A percentile compares a stretch with the other conserved stretches of the same genome.
Evolutionary conservation across 1,140 invertebrate genomes (phyloP).

Genomic region (Panulirus ornatus): DNA sequence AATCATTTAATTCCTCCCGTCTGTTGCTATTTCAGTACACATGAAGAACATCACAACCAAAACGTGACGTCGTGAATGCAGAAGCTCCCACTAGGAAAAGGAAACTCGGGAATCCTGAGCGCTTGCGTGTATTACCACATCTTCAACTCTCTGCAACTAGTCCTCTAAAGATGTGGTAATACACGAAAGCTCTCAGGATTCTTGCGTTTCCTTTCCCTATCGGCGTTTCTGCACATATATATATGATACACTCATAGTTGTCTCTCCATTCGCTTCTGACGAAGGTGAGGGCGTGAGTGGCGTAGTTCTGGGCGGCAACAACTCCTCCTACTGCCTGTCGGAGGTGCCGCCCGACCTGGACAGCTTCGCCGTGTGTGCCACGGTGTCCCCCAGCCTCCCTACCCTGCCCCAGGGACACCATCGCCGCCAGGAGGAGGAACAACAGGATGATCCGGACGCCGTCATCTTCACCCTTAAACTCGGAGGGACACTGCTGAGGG

Average conservation of each 20-base stretch:
- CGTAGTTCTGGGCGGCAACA: neutral
- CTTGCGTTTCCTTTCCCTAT: neutral
- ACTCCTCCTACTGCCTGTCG: neutral
- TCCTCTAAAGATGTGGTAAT: neutral
- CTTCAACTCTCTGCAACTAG: neutral
- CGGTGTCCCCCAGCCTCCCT: neutral
- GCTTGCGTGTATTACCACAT: too few species aligned
- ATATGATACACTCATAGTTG: neutral
- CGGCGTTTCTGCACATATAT: neutral
- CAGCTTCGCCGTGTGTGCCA: neutral
- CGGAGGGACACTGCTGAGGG: neutral
- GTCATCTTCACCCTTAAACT: neutral
- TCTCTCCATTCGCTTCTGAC: neutral
- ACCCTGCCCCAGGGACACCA: too few species aligned
- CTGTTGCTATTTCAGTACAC: too few species aligned
- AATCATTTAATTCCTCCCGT: too few species aligned
- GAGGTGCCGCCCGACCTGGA: neutral
- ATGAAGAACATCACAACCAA: neutral
- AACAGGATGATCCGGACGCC: neutral
- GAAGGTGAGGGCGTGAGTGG: neutral
- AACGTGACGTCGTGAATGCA: neutral
- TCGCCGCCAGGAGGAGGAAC: neutral
- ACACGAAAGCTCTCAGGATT: neutral
- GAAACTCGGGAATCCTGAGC: too few species aligned
- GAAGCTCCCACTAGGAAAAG: neutral